These are phyloP conservation scores for Apantesis nais DNA, from an alignment of 2,888 invertebrate genomes.

Conservation along the genomic window DNA sequence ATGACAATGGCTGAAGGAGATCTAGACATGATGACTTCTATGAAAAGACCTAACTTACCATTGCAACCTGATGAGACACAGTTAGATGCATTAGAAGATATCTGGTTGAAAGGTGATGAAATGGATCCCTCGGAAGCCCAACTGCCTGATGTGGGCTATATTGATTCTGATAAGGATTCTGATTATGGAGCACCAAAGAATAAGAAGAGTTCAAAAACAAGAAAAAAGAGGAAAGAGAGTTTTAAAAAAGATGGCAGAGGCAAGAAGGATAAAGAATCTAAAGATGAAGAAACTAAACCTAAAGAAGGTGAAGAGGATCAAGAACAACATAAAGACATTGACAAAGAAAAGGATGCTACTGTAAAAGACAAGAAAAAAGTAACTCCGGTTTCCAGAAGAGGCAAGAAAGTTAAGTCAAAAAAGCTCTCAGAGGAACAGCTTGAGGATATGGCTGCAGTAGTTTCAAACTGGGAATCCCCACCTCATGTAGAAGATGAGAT, in stretches of 20 bases:
- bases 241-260: conserved; percentile 58
- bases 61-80: conserved; percentile 89
- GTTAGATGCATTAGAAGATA: conserved; percentile 90
- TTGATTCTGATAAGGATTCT: conserved; percentile 79
- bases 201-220: conserved; percentile 58
- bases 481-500: conserved; percentile 60
- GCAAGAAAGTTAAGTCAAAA: conserved; percentile 64
- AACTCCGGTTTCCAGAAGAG: conserved; percentile 31
- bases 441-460: conserved; percentile 65
- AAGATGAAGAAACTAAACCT: conserved; percentile 41
- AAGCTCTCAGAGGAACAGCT: conserved; percentile 71
- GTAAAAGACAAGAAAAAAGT: conserved; percentile 46
- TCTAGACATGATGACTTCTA: conserved; percentile 81
- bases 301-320: conserved; percentile 43
- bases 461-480: conserved; percentile 75
- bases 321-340: conserved; percentile 33
- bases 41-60: conserved; percentile 76
- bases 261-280: conserved; percentile 46
- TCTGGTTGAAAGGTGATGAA: conserved; percentile 93
- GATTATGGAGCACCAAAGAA: conserved; percentile 72
- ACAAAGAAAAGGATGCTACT: conserved; percentile 30
- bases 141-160: conserved; percentile 78
- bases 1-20: conserved; percentile 85
- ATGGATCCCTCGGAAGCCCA: conserved; percentile 86
- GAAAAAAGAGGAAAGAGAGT: conserved; percentile 62